phyloP scores from a whole-genome alignment of 2,797 vertebrate species.

The Pangasius mekongensis region DNA sequence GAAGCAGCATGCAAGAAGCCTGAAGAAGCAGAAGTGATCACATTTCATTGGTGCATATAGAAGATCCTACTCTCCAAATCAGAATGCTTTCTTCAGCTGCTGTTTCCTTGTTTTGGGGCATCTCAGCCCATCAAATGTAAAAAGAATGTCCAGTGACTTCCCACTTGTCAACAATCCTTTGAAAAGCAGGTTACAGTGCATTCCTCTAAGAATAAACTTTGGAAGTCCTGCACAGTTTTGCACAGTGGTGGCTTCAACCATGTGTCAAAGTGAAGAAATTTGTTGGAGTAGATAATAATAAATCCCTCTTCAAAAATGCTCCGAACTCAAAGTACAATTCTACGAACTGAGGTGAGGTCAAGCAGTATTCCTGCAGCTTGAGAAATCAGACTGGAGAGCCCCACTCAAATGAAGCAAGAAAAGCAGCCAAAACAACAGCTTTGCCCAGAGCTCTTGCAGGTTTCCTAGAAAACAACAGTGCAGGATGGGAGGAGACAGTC shows the following conservation, averaged over 20 bases:
- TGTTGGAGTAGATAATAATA: background rate
- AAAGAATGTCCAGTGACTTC: background rate
- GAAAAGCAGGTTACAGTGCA: background rate
- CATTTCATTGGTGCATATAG: background rate
- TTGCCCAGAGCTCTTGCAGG: slow-evolving; percentile 24
- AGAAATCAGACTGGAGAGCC: background rate
- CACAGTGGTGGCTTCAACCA: background rate
- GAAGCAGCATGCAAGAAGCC: background rate
- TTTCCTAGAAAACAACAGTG: slow-evolving; percentile 59
- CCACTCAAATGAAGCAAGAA: background rate
- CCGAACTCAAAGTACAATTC: background rate
- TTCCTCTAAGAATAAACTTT: background rate
- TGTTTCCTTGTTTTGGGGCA: slow-evolving; percentile 8
- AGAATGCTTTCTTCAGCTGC: background rate
- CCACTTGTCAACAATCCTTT: background rate
- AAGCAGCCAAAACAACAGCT: slow-evolving; percentile 13
- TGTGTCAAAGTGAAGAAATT: background rate
- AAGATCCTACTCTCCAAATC: background rate
- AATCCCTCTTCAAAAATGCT: background rate
- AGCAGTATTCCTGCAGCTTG: background rate
- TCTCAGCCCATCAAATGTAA: background rate
- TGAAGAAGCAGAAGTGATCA: background rate
- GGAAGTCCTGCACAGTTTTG: background rate
- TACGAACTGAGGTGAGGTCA: background rate
- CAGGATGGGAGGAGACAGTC: slow-evolving; percentile 46